Base-by-base conservation (phyloP, 2,888 invertebrate species). In the Athripsodes cinereus region DNA sequence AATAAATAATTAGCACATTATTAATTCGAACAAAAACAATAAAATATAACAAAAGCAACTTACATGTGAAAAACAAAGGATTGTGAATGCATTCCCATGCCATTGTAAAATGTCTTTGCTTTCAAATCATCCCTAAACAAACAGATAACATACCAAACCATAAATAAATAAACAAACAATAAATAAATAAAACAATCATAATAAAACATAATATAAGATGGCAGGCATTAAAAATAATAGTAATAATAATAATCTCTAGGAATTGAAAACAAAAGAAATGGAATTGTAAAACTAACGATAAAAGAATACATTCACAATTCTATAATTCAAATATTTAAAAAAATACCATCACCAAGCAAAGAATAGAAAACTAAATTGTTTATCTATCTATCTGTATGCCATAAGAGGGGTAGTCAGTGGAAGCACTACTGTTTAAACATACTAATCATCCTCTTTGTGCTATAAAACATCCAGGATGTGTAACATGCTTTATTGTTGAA, bases 11-110 rank as follows among this genome's bases (percentile, higher is more conserved):
- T 26, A 26, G 10, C 3, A 26, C 26, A 6, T 26, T 26, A 10
- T 26, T 26, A 26, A 26, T 26, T 26, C 10, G 26, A 26, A 26
- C 26, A 26, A 26, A 10, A 10, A 26, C 10, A 13, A 40, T n/a
- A 40, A 40, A 20, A 20, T 44, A 22, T 16, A 53, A 22, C 34
- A 11, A 44, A 53, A 44, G 10, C 34, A 57, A 63, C 63, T 63
- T 63, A 63, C 63, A 55, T 63, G 61, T 61, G 63, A 55, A 62
- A 61, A 52, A 64, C 58, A 40, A 59, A 58, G 40, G 61, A 64
- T 55, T 62, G 60, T 47, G 58, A 53, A 51, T 61, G 57, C 16
- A 53, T 57, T 22, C 62, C 57, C 34, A 53, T 55, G 55, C 57
- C 58, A 49, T 60, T 57, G 54, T 58, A 60, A 58, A 62, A 57